Conservation (phyloP, 2,888 invertebrate genomes). For the Dolichomitus sp. region DNA sequence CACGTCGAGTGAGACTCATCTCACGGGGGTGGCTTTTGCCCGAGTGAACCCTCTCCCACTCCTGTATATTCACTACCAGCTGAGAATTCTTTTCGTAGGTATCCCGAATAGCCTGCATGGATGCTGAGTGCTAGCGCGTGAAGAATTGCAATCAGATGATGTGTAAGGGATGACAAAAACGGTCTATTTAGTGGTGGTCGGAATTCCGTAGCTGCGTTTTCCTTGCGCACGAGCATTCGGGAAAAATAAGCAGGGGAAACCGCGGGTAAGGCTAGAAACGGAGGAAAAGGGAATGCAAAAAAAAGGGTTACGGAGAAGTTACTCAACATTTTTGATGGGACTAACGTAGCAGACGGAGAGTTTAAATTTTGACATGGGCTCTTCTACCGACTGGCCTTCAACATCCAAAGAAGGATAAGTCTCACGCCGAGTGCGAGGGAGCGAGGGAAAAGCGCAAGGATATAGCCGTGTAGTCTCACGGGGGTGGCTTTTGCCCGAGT, state of each 20-base stretch:
- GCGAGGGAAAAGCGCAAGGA: slow-evolving; percentile 32
- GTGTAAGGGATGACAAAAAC: slow-evolving; percentile 23
- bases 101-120: background rate
- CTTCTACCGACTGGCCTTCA: slow-evolving; percentile 1
- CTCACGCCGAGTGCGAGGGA: slow-evolving; percentile 2
- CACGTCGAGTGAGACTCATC: background rate
- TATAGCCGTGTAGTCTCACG: slow-evolving; percentile 43
- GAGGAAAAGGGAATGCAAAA: no score
- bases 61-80: slow-evolving; percentile 24
- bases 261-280: background rate
- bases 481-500: slow-evolving; percentile 72
- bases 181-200: slow-evolving; percentile 28
- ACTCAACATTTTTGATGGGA: background rate
- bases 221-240: no score
- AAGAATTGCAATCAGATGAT: slow-evolving; percentile 1
- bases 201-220: no score
- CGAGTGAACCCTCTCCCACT: slow-evolving; percentile 76
- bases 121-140: background rate
- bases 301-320: no score
- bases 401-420: slow-evolving; percentile 6
- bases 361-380: slow-evolving; percentile 16
- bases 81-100: background rate
- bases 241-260: background rate
- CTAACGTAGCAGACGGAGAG: background rate
- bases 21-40: slow-evolving; percentile 47